These are phyloP conservation scores for Onchidella celtica DNA, from an alignment of 2,888 invertebrate species.

Conservation along the genomic window DNA sequence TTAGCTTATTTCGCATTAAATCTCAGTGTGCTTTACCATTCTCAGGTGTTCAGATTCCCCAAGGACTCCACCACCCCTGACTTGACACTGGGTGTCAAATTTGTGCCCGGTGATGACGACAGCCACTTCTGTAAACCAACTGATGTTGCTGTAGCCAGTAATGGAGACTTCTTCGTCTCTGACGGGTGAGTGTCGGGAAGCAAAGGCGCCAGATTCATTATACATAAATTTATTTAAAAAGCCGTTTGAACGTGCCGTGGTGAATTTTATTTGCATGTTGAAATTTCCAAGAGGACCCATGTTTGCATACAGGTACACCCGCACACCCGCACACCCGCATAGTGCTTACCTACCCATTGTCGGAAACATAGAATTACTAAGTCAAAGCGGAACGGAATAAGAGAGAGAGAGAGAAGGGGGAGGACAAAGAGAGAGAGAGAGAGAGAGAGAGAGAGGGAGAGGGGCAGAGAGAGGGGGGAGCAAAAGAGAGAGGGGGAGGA, in stretches of 20 bases:
- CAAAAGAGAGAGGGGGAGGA: too few species aligned
- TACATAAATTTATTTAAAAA: too few species aligned
- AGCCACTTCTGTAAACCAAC: constrained; percentile 96
- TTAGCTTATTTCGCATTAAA: background rate
- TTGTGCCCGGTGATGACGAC: constrained; percentile 90
- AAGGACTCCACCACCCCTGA: constrained; percentile 58
- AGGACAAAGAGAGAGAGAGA: background rate
- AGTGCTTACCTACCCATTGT: too few species aligned
- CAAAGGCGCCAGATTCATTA: too few species aligned
- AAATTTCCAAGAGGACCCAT: too few species aligned
- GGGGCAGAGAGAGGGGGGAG: too few species aligned
- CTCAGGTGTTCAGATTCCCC: constrained; percentile 72
- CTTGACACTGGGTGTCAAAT: constrained; percentile 90
- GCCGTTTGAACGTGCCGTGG: too few species aligned
- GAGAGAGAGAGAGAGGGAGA: too few species aligned
- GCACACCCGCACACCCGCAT: too few species aligned
- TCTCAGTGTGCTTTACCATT: background rate
- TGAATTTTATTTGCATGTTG: too few species aligned
- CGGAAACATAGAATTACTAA: too few species aligned
- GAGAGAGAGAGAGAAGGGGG: background rate
- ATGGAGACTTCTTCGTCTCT: constrained; percentile 92
- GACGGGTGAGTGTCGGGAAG: constrained; percentile 88
- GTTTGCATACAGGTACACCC: too few species aligned
- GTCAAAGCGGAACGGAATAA: background rate
- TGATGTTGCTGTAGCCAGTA: constrained; percentile 91